Percentiles rank a stretch among this genome's conserved stretches.
These are phyloP conservation scores for Xanthorhoe spadicearia DNA, from an alignment of 2,888 invertebrate species.

Conservation along the genomic window DNA sequence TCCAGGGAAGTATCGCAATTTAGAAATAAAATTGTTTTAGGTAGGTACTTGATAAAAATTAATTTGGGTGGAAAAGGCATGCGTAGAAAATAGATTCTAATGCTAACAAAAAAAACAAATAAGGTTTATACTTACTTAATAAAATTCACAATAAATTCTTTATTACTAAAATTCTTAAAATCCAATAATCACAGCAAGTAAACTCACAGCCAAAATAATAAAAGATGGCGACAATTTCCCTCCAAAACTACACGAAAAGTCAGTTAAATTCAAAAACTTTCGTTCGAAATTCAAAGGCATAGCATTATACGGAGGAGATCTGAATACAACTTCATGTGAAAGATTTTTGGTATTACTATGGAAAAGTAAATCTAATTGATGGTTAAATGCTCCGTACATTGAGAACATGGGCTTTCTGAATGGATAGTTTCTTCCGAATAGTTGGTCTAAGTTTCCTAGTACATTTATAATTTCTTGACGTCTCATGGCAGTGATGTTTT, in stretches of 20 bases:
- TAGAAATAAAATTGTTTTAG: too few relatives aligned
- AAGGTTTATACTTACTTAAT: not conserved
- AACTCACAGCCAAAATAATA: constrained; percentile 52
- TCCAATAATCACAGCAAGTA: constrained; percentile 50
- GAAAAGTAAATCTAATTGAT: constrained; percentile 87
- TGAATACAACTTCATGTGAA: constrained; percentile 59
- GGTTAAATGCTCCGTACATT: constrained; percentile 89
- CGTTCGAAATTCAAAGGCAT: constrained; percentile 74
- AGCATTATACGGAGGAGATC: constrained; percentile 65
- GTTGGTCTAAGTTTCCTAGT: constrained; percentile 87
- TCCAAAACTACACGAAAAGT: constrained; percentile 56
- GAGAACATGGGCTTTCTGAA: constrained; percentile 87
- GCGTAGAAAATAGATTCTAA: too few relatives aligned
- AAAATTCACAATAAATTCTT: constrained; percentile 2
- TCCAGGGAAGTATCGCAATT: too few relatives aligned
- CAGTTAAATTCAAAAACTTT: constrained; percentile 53
- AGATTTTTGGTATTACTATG: constrained; percentile 81
- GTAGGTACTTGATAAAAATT: too few relatives aligned
- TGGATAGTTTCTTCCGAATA: constrained; percentile 87
- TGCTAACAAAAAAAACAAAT: too few relatives aligned
- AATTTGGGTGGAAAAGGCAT: too few relatives aligned
- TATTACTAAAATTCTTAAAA: constrained; percentile 12
- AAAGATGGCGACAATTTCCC: constrained; percentile 53
- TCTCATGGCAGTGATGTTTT: constrained; percentile 82
- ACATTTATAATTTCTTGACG: constrained; percentile 89